Base-by-base conservation (phyloP, 1,140 invertebrate genomes). In the Procambarus clarkii region DNA sequence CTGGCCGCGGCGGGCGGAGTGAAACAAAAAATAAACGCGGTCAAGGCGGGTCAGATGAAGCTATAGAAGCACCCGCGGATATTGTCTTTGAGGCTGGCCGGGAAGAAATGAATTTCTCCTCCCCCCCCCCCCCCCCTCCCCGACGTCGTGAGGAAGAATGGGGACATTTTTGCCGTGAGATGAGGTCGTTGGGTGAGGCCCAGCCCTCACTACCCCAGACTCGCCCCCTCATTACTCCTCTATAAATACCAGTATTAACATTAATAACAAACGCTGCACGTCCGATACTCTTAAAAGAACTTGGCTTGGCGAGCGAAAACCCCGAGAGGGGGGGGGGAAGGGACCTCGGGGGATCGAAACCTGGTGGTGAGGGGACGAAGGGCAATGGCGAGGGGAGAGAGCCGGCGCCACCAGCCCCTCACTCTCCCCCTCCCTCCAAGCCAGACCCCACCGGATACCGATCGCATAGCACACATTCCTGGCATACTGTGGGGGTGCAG, bases 401-500 rank as follows among this genome's bases (percentile, higher is more conserved):
- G 81, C 50, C 74, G 81, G 81, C 81, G 80, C 88, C 71, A 78
- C 85, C 85, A 44, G 34, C 71, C 71, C 7, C n/a, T n/a, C n/a
- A n/a, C n/a, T n/a, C n/a, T n/a, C n/a, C n/a, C n/a, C n/a, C 54
- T 7, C 54, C 54, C 54, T 4, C 58, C 64, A 60, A 64, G 54
- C 69, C 78, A 80, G 74, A 79, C 58, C 88, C 50, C 71, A 71
- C 81, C 88, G 88, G 88, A 91, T 91, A 91, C 88, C 88, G 88
- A 91, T 91, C 88, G 88, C 88, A 91, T 91, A 91, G 88, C 88
- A 78, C 71, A 60, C 88, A 91, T 91, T 91, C 88, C 88, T 91
- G 88, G 88, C 88, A 91, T 91, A 91, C 88, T 91, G 88, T 79
- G 88, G 82, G 81, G 88, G 88, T 76, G 80, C 50, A 46, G 69